Evolutionary conservation across 1,140 invertebrate genomes (phyloP).

Genomic region (Trinorchestia longiramus): DNA sequence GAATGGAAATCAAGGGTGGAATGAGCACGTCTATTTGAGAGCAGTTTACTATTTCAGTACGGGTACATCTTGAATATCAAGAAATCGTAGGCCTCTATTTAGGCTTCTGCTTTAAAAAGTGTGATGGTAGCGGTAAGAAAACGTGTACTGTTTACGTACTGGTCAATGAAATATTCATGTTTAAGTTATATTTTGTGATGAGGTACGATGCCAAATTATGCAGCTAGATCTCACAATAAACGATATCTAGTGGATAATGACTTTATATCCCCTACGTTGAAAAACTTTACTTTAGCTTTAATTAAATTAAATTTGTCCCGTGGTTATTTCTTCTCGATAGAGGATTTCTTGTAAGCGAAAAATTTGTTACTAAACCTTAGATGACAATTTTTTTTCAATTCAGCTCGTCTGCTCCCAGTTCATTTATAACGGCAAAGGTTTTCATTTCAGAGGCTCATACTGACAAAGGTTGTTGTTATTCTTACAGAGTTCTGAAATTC

Average conservation of each 20-base stretch:
- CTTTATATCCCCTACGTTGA: background rate
- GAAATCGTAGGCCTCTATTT: constrained; percentile 1
- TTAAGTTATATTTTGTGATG: constrained; percentile 24
- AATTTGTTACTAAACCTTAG: no score
- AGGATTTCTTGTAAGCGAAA: no score
- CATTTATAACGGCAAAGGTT: no score
- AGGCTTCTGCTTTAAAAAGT: background rate
- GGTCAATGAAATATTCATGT: constrained; percentile 9
- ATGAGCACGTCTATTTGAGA: background rate
- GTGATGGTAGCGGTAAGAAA: constrained; percentile 32
- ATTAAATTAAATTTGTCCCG: background rate
- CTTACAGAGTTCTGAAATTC: no score
- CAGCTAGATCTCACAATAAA: constrained; percentile 40
- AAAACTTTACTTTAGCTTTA: background rate
- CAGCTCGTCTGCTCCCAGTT: no score
- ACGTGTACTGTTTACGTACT: constrained; percentile 5
- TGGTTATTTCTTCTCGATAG: no score
- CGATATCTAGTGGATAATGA: constrained; percentile 33
- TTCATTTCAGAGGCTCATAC: no score
- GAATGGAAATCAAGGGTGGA: background rate
- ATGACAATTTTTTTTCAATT: no score
- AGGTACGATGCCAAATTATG: constrained; percentile 34
- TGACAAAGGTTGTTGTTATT: no score
- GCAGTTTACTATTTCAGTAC: background rate
- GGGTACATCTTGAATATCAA: constrained; percentile 9